A percentile compares a stretch with the other conserved stretches of the same genome.
Conservation (phyloP, 2,797 vertebrate species). For the Simalia tracyae region DNA sequence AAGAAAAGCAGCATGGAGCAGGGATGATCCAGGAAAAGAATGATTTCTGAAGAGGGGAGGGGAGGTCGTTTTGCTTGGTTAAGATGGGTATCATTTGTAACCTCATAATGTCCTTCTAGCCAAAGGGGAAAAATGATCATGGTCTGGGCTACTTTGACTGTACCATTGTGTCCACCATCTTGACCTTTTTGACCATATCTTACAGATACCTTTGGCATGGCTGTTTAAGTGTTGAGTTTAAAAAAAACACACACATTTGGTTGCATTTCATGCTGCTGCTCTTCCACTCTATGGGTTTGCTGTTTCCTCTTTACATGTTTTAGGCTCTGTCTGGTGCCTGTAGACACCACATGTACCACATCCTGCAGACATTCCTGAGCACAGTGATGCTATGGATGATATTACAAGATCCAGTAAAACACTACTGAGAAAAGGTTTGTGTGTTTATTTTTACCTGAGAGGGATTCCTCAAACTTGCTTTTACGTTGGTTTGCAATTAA, state of each 20-base stretch:
- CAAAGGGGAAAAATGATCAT: not conserved
- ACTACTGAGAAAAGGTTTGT: not conserved
- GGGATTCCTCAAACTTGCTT: fast-evolving
- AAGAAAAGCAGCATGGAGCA: not conserved
- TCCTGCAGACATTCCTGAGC: not conserved
- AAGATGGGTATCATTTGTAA: not conserved
- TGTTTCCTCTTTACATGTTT: not conserved
- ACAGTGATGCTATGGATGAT: not conserved
- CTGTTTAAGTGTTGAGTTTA: not conserved
- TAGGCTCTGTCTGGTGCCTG: not conserved
- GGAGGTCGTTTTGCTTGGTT: not conserved
- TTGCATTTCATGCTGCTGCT: not conserved
- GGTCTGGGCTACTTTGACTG: not conserved
- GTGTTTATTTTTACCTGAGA: not conserved
- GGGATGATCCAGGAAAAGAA: not conserved
- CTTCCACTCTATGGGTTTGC: not conserved
- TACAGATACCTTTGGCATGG: not conserved
- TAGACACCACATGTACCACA: too few species aligned
- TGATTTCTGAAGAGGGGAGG: not conserved
- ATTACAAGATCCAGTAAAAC: not conserved
- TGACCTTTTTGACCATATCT: not conserved
- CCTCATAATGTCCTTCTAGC: not conserved
- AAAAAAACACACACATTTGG: not conserved
- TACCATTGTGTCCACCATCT: not conserved
- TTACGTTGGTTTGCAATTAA: not conserved